A percentile compares a stretch with the other conserved stretches of the same genome.
Conservation (phyloP, 64 coral and sea anemone genomes). For the Montipora foliosa region DNA sequence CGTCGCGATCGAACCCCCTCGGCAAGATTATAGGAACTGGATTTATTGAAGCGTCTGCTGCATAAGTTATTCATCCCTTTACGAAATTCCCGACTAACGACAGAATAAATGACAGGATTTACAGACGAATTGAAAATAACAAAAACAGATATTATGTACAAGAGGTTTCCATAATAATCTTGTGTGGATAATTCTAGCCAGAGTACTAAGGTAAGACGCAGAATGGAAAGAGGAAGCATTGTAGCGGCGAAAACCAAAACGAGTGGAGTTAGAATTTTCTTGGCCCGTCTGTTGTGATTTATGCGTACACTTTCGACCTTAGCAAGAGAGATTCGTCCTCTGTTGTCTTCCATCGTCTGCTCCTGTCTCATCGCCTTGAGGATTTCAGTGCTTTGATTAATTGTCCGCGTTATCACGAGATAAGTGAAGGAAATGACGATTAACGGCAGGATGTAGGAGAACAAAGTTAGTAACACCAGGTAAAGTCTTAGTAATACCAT, state of each 20-base stretch:
- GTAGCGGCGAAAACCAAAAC: constrained; percentile 56
- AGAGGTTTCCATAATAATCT: constrained; percentile 49
- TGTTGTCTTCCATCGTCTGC: neutral
- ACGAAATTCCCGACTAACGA: constrained; percentile 63
- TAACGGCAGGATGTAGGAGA: constrained; percentile 57
- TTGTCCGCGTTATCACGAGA: constrained; percentile 36
- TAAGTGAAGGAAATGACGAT: constrained; percentile 57
- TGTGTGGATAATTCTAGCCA: neutral
- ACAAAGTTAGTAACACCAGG: neutral
- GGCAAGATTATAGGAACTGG: neutral
- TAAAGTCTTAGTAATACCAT: neutral
- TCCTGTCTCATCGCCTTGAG: constrained; percentile 3
- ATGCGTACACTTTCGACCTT: constrained; percentile 49
- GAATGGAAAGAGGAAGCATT: constrained; percentile 50
- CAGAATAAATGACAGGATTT: constrained; percentile 67
- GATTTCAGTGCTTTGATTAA: neutral
- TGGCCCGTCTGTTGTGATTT: constrained; percentile 67
- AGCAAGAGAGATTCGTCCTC: neutral
- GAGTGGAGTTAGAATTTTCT: constrained; percentile 71
- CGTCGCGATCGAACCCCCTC: neutral
- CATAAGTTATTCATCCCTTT: neutral
- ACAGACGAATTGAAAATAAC: constrained; percentile 53
- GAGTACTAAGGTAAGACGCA: constrained; percentile 35
- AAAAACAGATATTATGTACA: constrained; percentile 19
- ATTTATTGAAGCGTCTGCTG: neutral